Base-by-base conservation (phyloP, 2,113 vertebrate species). In the Chloebia gouldiae region DNA sequence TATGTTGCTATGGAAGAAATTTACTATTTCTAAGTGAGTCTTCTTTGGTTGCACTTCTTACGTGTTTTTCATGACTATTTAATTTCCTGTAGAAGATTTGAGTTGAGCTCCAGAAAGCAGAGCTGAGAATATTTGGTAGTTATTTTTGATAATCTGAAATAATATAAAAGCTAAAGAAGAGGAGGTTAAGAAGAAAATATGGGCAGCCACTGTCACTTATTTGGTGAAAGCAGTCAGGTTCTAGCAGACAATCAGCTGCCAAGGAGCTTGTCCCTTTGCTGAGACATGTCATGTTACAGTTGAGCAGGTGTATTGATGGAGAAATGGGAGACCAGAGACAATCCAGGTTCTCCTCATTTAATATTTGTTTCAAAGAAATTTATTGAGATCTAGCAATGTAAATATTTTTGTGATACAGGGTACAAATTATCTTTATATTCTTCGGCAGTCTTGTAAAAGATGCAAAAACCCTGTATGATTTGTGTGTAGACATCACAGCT, bases 381-480 rank as follows among this genome's bases (percentile, higher is more conserved):
- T 18, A 15, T 33, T 59, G 79, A 13, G 7, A 31, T 13, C 14
- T 6, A 20, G 15, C 11, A 14, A 25, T 42, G 4, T 8, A 37
- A 40, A 16, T 16, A 2, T 23, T 13, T 57, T n/a, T 82, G 19
- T 4, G 0, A 11, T 33, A 15, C 27, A 42, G 16, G 2, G 3
- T 64, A 25, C 16, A 49, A 57, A 16, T 44, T 6, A 20, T 25
- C 13, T 8, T 77, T 33, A 8, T 0, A 0, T 69, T 83, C 11
- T 42, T 28, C 21, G 24, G 7, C n/a, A 42, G 15, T 18, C 23
- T 57, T 57, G 28, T 15, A 53, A 57, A 49, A 87, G n/a, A 33
- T 2, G 1, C 14, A 23, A 15, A 22, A 44, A 24, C 9, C 44
- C 17, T 4, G 4, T 56, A 0, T 13, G 3, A 54, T 30, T 33